Evolutionary conservation across 2,888 invertebrate species (phyloP), one percentile per base, ranked within the genome.

Genomic region (Unio pictorum): DNA sequence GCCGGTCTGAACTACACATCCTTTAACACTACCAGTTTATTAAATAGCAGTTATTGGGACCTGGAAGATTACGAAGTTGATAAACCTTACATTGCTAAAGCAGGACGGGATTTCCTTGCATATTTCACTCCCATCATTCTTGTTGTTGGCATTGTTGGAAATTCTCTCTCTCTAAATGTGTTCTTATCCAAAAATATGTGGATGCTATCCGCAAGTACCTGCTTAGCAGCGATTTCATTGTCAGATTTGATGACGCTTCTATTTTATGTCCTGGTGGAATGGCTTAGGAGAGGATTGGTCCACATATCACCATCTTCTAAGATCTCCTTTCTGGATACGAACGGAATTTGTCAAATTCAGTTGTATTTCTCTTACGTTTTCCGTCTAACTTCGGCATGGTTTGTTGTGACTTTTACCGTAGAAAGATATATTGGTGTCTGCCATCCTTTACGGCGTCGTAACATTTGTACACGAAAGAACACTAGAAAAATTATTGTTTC

Each of bases 141-240:
- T 1, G 84, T 92, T 20, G 90, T 95, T n/a, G 96, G 96, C 20
- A 91, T 92, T 0, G 86, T 94, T n/a, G 96, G 96, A 4, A 96
- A 96, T 86, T 90, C 93, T 45, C 85, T 95, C 0, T 95, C 95
- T 0, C 92, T 95, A 0, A 92, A 93, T 76, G 94, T 96, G 0
- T 95, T 96, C 85, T 94, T 94, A 56, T 95, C 94, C 76, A 91
- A 95, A 68, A 91, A 93, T 55, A 92, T 93, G 74, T 92, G 94
- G 17, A 72, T 80, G 4, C 80, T 87, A 66, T 95, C 95, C 0
- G 95, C 95, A 0, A 94, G 94, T 75, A 93, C 93, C 78, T 96
- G 96, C 87, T 90, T 96, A 72, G 93, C 94, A 0, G 94, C 94
- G 0, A 89, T 96, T 64, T 95, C 95, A 71, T 95, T 95, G 86